A percentile compares a stretch with the other conserved stretches of the same genome.
These are phyloP conservation scores for Passer domesticus DNA, from an alignment of 2,113 vertebrate species.

Conservation along the genomic window DNA sequence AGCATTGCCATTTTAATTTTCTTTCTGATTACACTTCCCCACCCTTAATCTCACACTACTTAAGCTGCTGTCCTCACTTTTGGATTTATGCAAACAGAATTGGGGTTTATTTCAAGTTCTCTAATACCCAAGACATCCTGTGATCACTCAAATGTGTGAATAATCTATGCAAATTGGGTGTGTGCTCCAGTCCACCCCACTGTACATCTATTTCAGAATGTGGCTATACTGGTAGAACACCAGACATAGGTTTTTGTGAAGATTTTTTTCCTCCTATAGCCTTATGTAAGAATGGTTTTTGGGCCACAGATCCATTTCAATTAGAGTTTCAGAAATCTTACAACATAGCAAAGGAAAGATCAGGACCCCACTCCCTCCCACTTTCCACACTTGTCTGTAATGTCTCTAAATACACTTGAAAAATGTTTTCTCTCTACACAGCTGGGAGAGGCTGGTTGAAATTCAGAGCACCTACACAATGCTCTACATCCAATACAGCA, in stretches of 20 bases:
- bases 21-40: background rate
- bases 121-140: background rate
- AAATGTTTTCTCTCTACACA: background rate
- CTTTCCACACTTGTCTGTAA: background rate
- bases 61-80: background rate
- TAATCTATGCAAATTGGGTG: background rate
- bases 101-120: background rate
- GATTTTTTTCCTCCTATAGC: background rate
- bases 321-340: background rate
- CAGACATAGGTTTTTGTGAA: background rate
- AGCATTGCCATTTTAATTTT: background rate
- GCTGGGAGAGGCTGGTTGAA: background rate
- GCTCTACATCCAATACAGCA: background rate
- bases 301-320: background rate
- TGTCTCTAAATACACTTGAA: background rate
- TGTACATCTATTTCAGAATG: background rate
- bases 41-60: background rate
- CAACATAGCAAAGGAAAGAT: background rate
- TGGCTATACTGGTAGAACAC: background rate
- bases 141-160: rapidly evolving
- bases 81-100: background rate
- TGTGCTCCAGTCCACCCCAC: background rate
- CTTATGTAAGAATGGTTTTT: background rate
- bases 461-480: background rate
- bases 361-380: background rate